These are phyloP conservation scores for Chelonus insularis DNA, from an alignment of 1,140 invertebrate species.

Conservation along the genomic window DNA sequence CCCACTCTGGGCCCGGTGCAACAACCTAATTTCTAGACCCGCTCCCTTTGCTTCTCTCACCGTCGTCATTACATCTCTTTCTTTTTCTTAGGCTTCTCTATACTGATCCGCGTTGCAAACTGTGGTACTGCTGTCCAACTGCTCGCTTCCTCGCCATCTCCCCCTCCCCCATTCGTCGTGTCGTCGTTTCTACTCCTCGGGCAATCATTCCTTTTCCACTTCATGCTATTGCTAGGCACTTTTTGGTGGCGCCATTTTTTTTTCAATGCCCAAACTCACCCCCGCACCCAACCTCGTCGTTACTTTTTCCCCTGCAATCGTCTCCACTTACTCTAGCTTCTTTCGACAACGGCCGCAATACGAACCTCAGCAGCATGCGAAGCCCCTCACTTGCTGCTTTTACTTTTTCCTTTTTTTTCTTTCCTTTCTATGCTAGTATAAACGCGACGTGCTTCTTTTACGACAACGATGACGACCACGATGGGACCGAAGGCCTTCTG, in stretches of 20 bases:
- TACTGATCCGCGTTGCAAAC: background rate
- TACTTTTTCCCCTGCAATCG: constrained; percentile 46
- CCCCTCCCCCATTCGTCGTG: constrained; percentile 21
- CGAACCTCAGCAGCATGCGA: constrained; percentile 38
- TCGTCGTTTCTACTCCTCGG: background rate
- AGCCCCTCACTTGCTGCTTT: constrained; percentile 7
- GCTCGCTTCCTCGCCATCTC: constrained; percentile 5
- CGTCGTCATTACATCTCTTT: constrained; percentile 16
- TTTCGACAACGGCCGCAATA: constrained; percentile 53
- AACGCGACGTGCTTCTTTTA: background rate
- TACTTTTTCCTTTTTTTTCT: background rate
- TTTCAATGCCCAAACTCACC: background rate
- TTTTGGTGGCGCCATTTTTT: constrained; percentile 49
- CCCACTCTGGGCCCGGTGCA: constrained; percentile 51
- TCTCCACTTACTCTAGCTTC: constrained; percentile 49
- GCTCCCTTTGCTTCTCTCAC: constrained; percentile 37
- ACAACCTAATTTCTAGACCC: constrained; percentile 62
- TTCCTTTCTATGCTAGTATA: background rate
- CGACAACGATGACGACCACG: background rate
- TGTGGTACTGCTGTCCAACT: constrained; percentile 1
- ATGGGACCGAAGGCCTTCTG: background rate
- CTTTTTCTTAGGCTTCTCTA: constrained; percentile 24
- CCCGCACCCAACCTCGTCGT: background rate
- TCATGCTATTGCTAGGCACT: constrained; percentile 58
- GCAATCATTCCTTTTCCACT: constrained; percentile 43